phyloP scores from a whole-genome alignment of 2,888 invertebrate species.

The Pimpla rufipes region DNA sequence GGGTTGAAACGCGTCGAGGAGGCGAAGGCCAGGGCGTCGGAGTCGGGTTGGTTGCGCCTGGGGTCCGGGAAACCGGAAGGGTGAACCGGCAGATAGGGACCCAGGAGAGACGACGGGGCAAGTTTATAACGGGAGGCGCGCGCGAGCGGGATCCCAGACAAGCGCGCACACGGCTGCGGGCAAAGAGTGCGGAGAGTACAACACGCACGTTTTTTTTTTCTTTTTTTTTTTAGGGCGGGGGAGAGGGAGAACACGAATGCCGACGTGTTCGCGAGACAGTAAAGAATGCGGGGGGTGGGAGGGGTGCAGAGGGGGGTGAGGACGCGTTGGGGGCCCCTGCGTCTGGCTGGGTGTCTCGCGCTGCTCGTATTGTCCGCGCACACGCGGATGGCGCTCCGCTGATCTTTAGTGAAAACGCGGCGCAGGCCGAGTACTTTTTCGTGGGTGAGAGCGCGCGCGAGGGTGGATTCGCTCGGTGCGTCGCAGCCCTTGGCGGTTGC shows the following conservation, averaged over 20 bases:
- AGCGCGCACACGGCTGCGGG: background rate
- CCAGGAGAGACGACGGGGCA: constrained; percentile 42
- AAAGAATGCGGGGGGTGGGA: constrained; percentile 44
- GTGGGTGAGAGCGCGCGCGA: background rate
- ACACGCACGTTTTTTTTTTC: constrained; percentile 27
- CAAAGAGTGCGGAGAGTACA: constrained; percentile 20
- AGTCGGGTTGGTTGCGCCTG: constrained; percentile 59
- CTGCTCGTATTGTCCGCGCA: constrained; percentile 76
- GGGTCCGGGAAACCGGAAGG: constrained; percentile 62
- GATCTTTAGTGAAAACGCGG: constrained; percentile 77
- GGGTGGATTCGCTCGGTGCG: constrained; percentile 7
- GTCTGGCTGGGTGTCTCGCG: constrained; percentile 79
- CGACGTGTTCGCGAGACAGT: constrained; percentile 47
- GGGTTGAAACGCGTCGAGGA: constrained; percentile 42
- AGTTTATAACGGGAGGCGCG: constrained; percentile 31
- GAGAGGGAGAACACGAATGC: constrained; percentile 44
- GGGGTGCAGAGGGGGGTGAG: constrained; percentile 52
- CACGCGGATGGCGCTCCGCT: constrained; percentile 77
- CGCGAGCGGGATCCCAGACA: constrained; percentile 46
- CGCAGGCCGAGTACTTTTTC: constrained; percentile 71
- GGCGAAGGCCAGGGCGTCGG: constrained; percentile 25
- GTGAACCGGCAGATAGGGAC: constrained; percentile 7
- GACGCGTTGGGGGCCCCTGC: background rate
- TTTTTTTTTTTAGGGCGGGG: background rate
- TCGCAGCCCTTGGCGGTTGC: constrained; percentile 28